These are phyloP conservation scores for Anarrhichthys ocellatus DNA, from an alignment of 2,113 vertebrate genomes.

Conservation along the genomic window DNA sequence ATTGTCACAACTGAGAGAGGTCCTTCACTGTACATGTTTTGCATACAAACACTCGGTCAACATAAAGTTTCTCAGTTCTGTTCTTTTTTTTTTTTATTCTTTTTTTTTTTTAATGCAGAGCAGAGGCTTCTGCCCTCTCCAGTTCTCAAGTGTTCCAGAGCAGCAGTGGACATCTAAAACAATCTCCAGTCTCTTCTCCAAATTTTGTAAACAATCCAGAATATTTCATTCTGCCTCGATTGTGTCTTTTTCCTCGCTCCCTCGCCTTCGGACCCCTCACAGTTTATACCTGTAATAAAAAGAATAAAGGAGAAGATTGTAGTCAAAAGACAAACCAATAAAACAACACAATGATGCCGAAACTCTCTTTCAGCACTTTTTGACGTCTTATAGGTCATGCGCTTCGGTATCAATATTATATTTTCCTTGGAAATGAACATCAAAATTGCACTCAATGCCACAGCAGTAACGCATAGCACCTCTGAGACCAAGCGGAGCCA, in stretches of 20 bases:
- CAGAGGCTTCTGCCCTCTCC: constrained; percentile 75
- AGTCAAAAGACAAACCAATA: background rate
- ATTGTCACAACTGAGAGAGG: constrained; percentile 54
- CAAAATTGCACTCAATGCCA: constrained; percentile 46
- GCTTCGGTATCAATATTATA: constrained; percentile 1
- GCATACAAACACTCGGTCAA: constrained; percentile 79
- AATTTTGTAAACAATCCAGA: constrained; percentile 98
- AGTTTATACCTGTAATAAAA: constrained; percentile 80
- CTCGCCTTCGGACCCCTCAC: constrained; percentile 51
- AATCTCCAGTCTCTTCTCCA: constrained; percentile 88
- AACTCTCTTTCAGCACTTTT: background rate
- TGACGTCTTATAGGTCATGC: constrained; percentile 1
- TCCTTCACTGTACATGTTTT: constrained; percentile 79
- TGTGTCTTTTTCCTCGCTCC: constrained; percentile 68
- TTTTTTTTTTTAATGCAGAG: constrained; percentile 40
- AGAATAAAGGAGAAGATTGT: background rate
- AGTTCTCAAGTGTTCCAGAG: constrained; percentile 93
- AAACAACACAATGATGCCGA: constrained; percentile 1
- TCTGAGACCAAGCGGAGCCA: constrained; percentile 63
- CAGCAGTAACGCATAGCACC: constrained; percentile 58
- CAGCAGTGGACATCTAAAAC: constrained; percentile 92
- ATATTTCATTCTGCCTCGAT: constrained; percentile 83
- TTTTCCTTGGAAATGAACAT: constrained; percentile 50
- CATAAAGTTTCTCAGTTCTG: constrained; percentile 66
- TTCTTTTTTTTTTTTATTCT: constrained; percentile 14